Evolutionary conservation across 2,888 invertebrate genomes (phyloP).

Genomic region (Brachypterus glaber): DNA sequence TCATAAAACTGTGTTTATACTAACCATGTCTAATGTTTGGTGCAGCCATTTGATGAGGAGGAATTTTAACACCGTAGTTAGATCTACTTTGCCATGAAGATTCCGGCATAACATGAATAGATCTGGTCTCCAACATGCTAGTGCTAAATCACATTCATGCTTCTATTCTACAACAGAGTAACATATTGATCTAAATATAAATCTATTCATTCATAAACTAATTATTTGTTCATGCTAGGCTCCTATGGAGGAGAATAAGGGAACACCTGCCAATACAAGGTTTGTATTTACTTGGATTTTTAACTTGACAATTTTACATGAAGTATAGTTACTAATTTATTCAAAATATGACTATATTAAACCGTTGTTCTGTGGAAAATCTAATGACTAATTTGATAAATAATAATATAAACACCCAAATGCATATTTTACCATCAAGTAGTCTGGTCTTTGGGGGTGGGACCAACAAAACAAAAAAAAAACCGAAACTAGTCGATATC

Average conservation of each 20-base stretch:
- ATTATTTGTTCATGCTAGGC: no score
- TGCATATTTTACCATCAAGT: conserved; percentile 21
- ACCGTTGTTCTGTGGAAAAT: no score
- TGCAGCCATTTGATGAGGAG: conserved; percentile 39
- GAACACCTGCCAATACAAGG: no score
- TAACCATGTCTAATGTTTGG: conserved; percentile 38
- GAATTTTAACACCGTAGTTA: conserved; percentile 38
- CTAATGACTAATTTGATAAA: no score
- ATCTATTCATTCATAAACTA: no score
- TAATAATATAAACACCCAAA: conserved; percentile 14
- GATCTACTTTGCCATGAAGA: conserved; percentile 54
- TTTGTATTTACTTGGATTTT: no score
- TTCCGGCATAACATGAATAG: conserved; percentile 62
- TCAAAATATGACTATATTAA: no score
- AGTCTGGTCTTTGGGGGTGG: conserved; percentile 33
- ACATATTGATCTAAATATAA: no score
- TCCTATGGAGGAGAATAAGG: no score
- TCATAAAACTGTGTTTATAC: conserved; percentile 13
- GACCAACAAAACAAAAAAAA: conserved; percentile 24
- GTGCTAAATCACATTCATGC: conserved; percentile 35
- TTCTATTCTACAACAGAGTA: conserved; percentile 33
- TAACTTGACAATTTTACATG: no score
- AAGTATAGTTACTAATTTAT: no score
- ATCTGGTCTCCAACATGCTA: conserved; percentile 62
- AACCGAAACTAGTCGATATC: conserved; percentile 11